Evolutionary conservation across 53 echinoderm and acorn worm species (phyloP), one percentile per base, ranked within the genome.

Genomic region (Astropecten irregularis): DNA sequence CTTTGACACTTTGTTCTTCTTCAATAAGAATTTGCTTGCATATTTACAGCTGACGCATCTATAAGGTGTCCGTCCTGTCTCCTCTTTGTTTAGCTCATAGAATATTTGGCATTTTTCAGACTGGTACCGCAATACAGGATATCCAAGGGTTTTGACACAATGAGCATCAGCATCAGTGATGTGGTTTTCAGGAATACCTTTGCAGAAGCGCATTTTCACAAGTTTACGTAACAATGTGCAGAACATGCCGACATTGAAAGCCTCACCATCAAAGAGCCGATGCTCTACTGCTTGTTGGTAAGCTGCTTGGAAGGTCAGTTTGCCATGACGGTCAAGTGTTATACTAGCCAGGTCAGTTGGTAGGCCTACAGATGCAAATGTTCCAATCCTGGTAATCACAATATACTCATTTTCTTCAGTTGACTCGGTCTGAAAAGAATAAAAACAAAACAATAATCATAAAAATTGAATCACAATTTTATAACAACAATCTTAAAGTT

Each of bases 21-120:
- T 64, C 37, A 64, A 20, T 36, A 64, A 19, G 20, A 64, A 64
- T 19, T 36, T 64, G 64, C 64, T 64, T 16, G 64, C 64, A 18
- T 64, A 64, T 9, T 64, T 64, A 36, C 64, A 64, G 36, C 64
- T 64, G 38, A 64, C 64, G 38, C 64, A 64, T 15, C 64, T 34
- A 20, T 64, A 64, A 0, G 64, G 64, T 1, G 64, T 37, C 11
- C 64, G 64, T 6, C 64, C 30, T 9, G 22, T 26, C 2, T 68
- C 42, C 4, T 23, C 20, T 2, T 11, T 46, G 2, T 14, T 40
- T 28, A 33, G 68, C 39, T 68, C 68, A 22, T 68, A 46, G 47
- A 68, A 46, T 25, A 68, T 27, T 20, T 68, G 68, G 68, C 42
- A 68, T 23, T 44, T 68, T 18, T 46, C 68, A 9, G 42, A 42